Conservation (phyloP, 2,888 invertebrate genomes). For the Nasonia oneida region DNA sequence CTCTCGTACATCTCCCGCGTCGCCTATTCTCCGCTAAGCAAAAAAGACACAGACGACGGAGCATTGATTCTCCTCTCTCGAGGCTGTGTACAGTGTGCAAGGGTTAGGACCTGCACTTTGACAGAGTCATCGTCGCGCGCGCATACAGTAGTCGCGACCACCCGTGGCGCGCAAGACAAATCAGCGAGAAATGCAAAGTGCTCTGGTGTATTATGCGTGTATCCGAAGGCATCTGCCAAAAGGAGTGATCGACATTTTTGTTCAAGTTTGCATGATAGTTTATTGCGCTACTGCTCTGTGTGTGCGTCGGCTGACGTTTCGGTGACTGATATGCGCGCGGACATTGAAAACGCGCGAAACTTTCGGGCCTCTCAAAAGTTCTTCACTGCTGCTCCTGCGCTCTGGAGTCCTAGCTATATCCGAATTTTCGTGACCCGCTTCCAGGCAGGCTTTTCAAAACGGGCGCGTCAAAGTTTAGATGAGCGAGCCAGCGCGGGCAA, state of each 20-base stretch:
- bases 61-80: constrained; percentile 5
- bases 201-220: neutral
- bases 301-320: neutral
- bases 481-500: neutral
- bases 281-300: no score
- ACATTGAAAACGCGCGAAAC: constrained; percentile 2
- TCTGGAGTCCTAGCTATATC: neutral
- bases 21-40: neutral
- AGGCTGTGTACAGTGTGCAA: neutral
- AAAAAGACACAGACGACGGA: constrained; percentile 12
- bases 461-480: neutral
- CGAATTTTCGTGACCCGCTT: neutral
- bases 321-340: neutral
- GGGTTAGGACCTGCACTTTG: neutral
- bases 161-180: neutral
- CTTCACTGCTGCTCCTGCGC: neutral
- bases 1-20: neutral
- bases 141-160: neutral
- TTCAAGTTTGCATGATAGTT: no score
- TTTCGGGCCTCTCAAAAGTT: neutral
- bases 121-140: neutral
- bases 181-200: constrained; percentile 36
- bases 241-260: neutral
- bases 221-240: neutral
- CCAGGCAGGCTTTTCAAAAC: neutral